Evolutionary conservation across 2,113 vertebrate genomes (phyloP), one percentile per base, ranked within the genome.

Genomic region (Tetrax tetrax): DNA sequence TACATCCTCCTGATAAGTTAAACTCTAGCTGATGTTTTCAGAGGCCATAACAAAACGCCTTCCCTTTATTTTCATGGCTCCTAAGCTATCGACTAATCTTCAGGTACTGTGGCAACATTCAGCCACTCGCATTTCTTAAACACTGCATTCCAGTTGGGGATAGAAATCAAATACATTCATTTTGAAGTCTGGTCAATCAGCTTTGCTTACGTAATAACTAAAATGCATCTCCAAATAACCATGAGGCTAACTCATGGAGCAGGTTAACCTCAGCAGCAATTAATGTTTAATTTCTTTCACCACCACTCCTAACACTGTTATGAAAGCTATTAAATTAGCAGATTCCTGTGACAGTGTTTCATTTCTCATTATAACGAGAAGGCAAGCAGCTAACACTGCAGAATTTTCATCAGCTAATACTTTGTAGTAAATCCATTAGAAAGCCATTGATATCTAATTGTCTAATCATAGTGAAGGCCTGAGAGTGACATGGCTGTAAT

Each of bases 401-500:
- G 96, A 96, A 93, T 94, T 97, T 97, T 97, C 94, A 92, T 98
- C 93, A 97, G 91, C 88, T 97, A 97, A 98, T 98, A 94, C 90
- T 81, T 96, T 96, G 82, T 92, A 95, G 86, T 96, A 98, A 98
- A 98, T 94, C 96, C 83, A 97, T 97, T 98, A 97, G 92, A 97
- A 95, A 98, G 66, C 71, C 91, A 95, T 96, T 97, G 95, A 74
- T 97, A 97, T 97, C 95, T 98, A 97, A 98, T 97, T 97, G 97
- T 97, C 95, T 98, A 97, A 98, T 97, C 91, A 95, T 76, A 93
- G 71, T 5, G 38, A 92, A 95, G 94, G 74, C 95, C 96, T 95
- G 87, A 93, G 90, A 98, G 69, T 96, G 97, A 95, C 90, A 96
- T 74, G 93, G 37, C 57, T 88, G 71, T 98, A 98, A 98, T 97